Percentiles rank a stretch among this genome's conserved stretches.
phyloP scores from a whole-genome alignment of 1,140 invertebrate genomes.

The Sitobion miscanthi region DNA sequence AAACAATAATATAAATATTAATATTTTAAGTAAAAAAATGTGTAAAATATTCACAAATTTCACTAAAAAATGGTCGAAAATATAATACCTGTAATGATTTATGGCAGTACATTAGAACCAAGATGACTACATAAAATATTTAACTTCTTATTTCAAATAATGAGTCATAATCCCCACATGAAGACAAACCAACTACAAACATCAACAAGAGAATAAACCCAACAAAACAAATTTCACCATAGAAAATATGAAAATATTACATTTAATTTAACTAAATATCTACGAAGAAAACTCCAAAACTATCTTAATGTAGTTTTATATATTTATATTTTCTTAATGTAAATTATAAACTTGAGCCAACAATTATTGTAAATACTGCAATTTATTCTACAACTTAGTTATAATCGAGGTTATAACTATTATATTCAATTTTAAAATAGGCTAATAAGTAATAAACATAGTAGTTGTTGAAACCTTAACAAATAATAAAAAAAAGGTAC shows the following conservation, averaged over 20 bases:
- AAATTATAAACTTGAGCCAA: neutral
- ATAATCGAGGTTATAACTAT: neutral
- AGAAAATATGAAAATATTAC: neutral
- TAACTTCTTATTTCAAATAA: neutral
- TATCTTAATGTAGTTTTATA: neutral
- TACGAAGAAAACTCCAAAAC: neutral
- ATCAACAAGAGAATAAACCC: neutral
- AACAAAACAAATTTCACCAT: neutral
- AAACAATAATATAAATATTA: neutral
- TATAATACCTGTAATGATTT: neutral
- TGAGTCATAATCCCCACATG: neutral
- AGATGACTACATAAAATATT: neutral
- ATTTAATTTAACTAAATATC: neutral
- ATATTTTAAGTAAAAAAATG: neutral
- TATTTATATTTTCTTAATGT: too few species aligned
- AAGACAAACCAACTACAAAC: neutral
- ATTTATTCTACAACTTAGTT: neutral
- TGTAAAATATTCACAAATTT: too few species aligned
- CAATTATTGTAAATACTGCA: neutral
- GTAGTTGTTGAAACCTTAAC: neutral
- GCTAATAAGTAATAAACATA: neutral
- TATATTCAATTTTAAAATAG: neutral
- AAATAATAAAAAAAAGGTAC: neutral
- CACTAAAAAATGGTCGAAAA: neutral
- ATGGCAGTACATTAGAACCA: neutral